Base-by-base conservation (phyloP, 2,888 invertebrate species). In the Hydropsyche betteni region DNA sequence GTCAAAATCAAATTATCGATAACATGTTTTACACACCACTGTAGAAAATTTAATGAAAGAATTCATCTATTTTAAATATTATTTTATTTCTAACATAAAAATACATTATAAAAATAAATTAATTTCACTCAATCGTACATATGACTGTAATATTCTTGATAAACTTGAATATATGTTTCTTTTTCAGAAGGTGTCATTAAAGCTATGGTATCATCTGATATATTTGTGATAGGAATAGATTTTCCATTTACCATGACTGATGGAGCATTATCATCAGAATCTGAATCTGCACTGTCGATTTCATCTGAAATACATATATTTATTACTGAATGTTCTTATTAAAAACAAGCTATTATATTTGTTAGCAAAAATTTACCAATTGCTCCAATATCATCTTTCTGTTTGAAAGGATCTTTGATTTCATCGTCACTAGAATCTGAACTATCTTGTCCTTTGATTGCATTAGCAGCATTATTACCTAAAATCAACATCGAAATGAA, bases 141-240 rank as follows among this genome's bases (percentile, higher is more conserved):
- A 84, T 95, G 93, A 80, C 95, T 93, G 86, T 95, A 97, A 85
- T 94, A 93, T 84, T 98, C 97, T 84, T 97, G 97, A 83, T 96
- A 97, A 61, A 95, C 90, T 85, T 95, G 94, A 81, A 98, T 97
- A 84, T 98, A 98, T 53, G 93, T 92, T 83, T 97, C 96, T 85
- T 97, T 97, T 83, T 98, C 98, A 4, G 92, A 88, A 24, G 94
- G 93, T 8, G 94, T 93, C 98, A 98, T 98, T 84, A 92, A 91
- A 0, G 93, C 92, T 80, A 97, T 95, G 81, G 96, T 89, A 80
- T 92, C 90, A 83, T 96, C 94, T 82, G 95, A 94, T 10, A 98
- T 91, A 82, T 95, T 93, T 50, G 94, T 93, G 76, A 97, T 89
- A 0, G 94, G 90, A 80, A 96, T 92, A 14, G 91, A 90, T 81